These are phyloP conservation scores for Falco peregrinus DNA, from an alignment of 2,797 vertebrate genomes.

Conservation along the genomic window DNA sequence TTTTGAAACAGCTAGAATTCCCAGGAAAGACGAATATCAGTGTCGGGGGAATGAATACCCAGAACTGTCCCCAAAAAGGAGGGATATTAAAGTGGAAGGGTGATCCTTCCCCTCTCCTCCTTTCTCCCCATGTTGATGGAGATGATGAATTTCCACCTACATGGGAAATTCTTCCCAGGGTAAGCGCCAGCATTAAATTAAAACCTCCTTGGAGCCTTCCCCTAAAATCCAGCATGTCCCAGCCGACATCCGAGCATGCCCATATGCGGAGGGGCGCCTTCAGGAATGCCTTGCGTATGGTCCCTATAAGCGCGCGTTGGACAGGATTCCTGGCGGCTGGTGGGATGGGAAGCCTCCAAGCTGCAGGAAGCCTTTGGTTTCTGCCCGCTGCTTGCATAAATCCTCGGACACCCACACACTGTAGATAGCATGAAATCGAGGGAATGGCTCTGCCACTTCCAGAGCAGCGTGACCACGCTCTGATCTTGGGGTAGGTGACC, in stretches of 20 bases:
- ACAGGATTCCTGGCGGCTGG: background rate
- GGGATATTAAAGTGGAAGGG: background rate
- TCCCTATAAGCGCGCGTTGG: background rate
- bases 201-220: constrained; percentile 31
- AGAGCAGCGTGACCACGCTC: accelerated
- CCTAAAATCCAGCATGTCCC: background rate
- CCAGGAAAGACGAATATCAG: background rate
- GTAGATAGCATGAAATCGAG: background rate
- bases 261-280: background rate
- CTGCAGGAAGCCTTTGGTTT: background rate
- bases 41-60: background rate
- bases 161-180: constrained; percentile 40
- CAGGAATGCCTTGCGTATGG: background rate
- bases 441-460: background rate
- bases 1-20: background rate
- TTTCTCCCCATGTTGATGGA: background rate
- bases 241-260: background rate
- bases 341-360: background rate
- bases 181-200: background rate
- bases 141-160: constrained; percentile 17
- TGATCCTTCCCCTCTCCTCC: background rate
- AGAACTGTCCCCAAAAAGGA: background rate
- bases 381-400: background rate
- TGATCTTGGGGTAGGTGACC: background rate
- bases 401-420: background rate